phyloP scores from a whole-genome alignment of 1,140 invertebrate species.

The Pseudomyrmex cubaensis region DNA sequence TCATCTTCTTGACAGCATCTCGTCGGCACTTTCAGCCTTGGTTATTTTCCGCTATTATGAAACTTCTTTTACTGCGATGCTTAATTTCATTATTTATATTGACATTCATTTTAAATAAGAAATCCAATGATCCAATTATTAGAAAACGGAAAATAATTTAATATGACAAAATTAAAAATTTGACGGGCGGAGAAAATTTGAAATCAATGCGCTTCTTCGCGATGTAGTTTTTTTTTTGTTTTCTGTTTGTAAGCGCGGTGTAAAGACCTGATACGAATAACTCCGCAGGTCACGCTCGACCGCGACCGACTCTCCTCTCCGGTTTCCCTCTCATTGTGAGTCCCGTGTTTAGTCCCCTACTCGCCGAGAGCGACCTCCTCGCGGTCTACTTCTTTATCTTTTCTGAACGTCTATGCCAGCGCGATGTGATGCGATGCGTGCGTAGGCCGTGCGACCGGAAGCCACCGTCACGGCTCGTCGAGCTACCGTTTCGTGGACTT shows the following conservation, averaged over 20 bases:
- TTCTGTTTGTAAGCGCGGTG: not conserved
- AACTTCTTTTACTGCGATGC: not conserved
- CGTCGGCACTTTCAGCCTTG: not conserved
- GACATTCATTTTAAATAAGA: too few relatives aligned
- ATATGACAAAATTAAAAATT: not conserved
- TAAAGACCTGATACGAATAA: constrained; percentile 34
- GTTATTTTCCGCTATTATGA: not conserved
- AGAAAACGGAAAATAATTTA: not conserved
- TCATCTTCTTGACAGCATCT: not conserved
- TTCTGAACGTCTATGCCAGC: constrained; percentile 46
- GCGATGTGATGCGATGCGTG: constrained; percentile 65
- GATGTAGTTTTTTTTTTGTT: not conserved
- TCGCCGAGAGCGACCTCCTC: constrained; percentile 49
- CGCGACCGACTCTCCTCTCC: constrained; percentile 42
- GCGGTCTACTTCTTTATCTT: constrained; percentile 58
- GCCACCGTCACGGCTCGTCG: constrained; percentile 80
- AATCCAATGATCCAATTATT: too few relatives aligned
- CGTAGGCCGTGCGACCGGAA: constrained; percentile 82
- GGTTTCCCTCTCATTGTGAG: constrained; percentile 57
- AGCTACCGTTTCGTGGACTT: constrained; percentile 70
- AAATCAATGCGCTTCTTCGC: not conserved
- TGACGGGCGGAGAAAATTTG: not conserved
- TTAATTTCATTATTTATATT: not conserved
- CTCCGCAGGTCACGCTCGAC: constrained; percentile 49
- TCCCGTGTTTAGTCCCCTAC: constrained; percentile 41